These are phyloP conservation scores for Mionectes macconnelli DNA, from an alignment of 2,113 vertebrate genomes.

Conservation along the genomic window DNA sequence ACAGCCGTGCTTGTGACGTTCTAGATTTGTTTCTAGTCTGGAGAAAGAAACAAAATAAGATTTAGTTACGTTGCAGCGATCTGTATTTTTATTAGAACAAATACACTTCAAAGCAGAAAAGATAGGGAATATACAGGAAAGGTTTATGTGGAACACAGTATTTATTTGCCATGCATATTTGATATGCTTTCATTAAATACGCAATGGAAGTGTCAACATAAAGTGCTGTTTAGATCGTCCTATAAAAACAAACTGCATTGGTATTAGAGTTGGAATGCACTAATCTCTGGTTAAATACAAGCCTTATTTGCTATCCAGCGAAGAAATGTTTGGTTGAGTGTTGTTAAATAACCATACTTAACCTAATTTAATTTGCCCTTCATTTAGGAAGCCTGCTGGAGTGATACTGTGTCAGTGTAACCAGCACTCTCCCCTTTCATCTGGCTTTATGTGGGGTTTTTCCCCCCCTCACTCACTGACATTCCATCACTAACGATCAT, in stretches of 20 bases:
- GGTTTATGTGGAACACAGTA: conserved; percentile 69
- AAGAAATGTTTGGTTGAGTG: conserved; percentile 68
- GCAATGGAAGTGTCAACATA: conserved; percentile 80
- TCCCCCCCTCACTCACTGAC: conserved; percentile 11
- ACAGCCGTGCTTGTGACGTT: not conserved
- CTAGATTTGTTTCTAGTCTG: conserved; percentile 49
- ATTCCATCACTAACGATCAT: conserved; percentile 60
- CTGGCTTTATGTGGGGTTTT: not conserved
- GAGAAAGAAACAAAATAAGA: conserved; percentile 59
- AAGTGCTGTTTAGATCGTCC: conserved; percentile 74
- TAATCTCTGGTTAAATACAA: conserved; percentile 75
- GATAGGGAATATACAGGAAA: conserved; percentile 20
- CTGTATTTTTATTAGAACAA: conserved; percentile 69
- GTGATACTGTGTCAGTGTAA: conserved; percentile 6
- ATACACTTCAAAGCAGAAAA: conserved; percentile 60
- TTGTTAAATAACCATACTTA: conserved; percentile 76
- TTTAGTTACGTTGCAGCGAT: conserved; percentile 55
- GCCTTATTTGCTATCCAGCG: conserved; percentile 65
- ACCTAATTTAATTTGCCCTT: conserved; percentile 74
- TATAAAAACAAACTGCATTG: conserved; percentile 72
- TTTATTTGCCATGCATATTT: conserved; percentile 83
- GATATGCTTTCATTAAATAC: conserved; percentile 76
- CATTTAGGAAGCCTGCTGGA: conserved; percentile 59
- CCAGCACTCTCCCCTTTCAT: conserved; percentile 14
- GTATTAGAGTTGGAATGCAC: conserved; percentile 62